Conservation (phyloP, 2,888 invertebrate genomes). For the Hecatera dysodea region DNA sequence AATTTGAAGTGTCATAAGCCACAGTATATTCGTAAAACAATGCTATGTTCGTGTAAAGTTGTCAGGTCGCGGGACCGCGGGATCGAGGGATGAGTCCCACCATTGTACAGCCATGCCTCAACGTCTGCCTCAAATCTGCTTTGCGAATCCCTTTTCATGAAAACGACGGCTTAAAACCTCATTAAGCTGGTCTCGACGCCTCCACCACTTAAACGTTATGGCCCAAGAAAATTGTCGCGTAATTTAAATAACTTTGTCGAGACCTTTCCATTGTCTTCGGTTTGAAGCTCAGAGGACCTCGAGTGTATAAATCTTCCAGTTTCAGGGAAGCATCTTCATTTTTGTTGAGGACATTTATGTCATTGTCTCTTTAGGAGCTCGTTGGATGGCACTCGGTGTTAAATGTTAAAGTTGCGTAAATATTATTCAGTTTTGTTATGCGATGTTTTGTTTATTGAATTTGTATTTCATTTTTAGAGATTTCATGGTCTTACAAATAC, state of each 20-base stretch:
- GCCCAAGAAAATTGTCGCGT: slow-evolving; percentile 88
- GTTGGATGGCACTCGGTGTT: slow-evolving; percentile 65
- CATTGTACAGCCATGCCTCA: slow-evolving; percentile 78
- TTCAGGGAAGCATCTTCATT: slow-evolving; percentile 75
- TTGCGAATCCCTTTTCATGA: slow-evolving; percentile 85
- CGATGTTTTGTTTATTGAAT: slow-evolving; percentile 69
- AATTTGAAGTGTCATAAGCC: slow-evolving; percentile 84
- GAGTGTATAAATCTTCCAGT: slow-evolving; percentile 82
- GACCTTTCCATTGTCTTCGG: slow-evolving; percentile 82
- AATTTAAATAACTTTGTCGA: slow-evolving; percentile 88
- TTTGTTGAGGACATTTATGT: slow-evolving; percentile 72
- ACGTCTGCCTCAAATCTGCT: slow-evolving; percentile 85
- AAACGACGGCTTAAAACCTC: slow-evolving; percentile 87
- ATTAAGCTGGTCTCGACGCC: slow-evolving; percentile 85
- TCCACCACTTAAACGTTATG: slow-evolving; percentile 85
- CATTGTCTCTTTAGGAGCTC: slow-evolving; percentile 66
- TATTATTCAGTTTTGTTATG: slow-evolving; percentile 55
- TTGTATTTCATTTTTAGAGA: slow-evolving; percentile 25
- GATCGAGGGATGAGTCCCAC: slow-evolving; percentile 75
- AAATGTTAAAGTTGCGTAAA: slow-evolving; percentile 65
- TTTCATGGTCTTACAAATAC: neutral
- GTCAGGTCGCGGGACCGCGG: slow-evolving; percentile 55
- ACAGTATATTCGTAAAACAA: slow-evolving; percentile 84
- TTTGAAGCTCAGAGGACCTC: slow-evolving; percentile 74
- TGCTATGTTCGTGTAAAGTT: slow-evolving; percentile 82